Conservation (phyloP, 2,113 vertebrate genomes). For the Pollimyrus isidori region DNA sequence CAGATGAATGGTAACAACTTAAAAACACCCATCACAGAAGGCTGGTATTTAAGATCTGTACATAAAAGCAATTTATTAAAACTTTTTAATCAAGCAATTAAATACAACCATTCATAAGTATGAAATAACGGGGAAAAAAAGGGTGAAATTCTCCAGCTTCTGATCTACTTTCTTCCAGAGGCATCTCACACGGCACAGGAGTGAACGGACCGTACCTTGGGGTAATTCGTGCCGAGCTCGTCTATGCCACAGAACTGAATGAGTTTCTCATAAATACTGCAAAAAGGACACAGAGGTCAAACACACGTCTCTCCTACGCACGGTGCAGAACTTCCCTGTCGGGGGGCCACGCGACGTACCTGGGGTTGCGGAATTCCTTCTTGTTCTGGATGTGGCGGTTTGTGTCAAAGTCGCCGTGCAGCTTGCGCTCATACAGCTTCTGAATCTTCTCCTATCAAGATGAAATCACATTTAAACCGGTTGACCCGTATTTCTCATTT, state of each 20-base stretch:
- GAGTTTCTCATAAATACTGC: constrained; percentile 95
- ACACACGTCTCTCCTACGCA: neutral
- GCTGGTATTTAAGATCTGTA: neutral
- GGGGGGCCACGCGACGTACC: constrained; percentile 53
- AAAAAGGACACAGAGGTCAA: constrained; percentile 33
- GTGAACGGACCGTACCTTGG: constrained; percentile 63
- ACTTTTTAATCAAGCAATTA: neutral
- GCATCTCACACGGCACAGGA: neutral
- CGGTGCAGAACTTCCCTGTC: neutral
- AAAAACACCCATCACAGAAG: neutral
- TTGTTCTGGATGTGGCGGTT: constrained; percentile 95
- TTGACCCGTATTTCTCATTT: too few relatives aligned
- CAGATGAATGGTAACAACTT: neutral
- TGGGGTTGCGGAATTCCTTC: constrained; percentile 96
- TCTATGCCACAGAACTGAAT: constrained; percentile 97
- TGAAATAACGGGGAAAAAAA: neutral
- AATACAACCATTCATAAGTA: neutral
- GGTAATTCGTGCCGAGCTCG: constrained; percentile 95
- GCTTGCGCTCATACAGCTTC: constrained; percentile 86
- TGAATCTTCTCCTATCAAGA: constrained; percentile 83
- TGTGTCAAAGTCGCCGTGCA: constrained; percentile 91
- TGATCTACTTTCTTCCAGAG: neutral
- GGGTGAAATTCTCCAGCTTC: neutral
- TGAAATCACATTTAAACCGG: neutral
- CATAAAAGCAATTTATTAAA: neutral